Conservation (phyloP, 2,888 invertebrate genomes). For the Lottia gigantea region DNA sequence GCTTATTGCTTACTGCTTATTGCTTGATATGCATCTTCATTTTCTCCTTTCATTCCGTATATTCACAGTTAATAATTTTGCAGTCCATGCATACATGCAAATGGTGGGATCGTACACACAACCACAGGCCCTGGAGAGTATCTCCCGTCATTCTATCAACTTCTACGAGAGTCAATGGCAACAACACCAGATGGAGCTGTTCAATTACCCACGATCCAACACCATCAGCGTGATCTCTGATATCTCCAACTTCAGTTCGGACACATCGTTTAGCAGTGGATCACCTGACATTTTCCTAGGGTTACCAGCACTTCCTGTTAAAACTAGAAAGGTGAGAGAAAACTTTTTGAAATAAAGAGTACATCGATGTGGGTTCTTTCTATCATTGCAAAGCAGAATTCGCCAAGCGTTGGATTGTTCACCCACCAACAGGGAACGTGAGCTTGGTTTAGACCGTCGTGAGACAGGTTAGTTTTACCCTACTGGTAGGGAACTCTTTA, state of each 20-base stretch:
- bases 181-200: slow-evolving; percentile 67
- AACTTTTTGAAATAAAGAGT: neutral
- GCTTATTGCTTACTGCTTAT: neutral
- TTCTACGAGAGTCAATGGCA: slow-evolving; percentile 74
- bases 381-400: too few species aligned
- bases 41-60: neutral
- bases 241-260: slow-evolving; percentile 47
- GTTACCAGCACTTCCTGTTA: slow-evolving; percentile 52
- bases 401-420: too few species aligned
- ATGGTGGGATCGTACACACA: slow-evolving; percentile 89
- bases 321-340: slow-evolving; percentile 45
- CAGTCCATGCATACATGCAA: slow-evolving; percentile 95
- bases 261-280: slow-evolving; percentile 47
- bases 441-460: too few species aligned
- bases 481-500: too few species aligned
- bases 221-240: slow-evolving; percentile 64
- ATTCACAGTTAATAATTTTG: slow-evolving; percentile 21
- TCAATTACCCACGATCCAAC: slow-evolving; percentile 62
- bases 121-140: slow-evolving; percentile 77
- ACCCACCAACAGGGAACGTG: too few species aligned
- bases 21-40: neutral
- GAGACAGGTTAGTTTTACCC: too few species aligned
- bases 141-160: slow-evolving; percentile 86
- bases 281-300: slow-evolving; percentile 43
- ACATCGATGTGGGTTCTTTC: too few species aligned